phyloP scores from a whole-genome alignment of 2,113 vertebrate genomes.

The Gymnogyps californianus region DNA sequence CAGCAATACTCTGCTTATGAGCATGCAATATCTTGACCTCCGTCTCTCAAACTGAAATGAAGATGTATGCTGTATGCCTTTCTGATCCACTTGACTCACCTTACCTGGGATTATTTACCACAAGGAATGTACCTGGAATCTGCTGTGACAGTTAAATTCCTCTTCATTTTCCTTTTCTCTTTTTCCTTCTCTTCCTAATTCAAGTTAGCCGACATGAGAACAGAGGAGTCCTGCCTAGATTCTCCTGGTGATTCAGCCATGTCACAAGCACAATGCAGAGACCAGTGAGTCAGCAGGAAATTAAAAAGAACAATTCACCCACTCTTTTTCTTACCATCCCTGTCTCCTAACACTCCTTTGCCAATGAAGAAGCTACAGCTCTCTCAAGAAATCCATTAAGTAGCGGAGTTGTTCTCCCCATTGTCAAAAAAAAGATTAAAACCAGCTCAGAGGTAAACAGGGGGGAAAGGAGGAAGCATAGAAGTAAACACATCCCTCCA shows the following conservation, averaged over 20 bases:
- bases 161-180: not conserved
- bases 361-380: not conserved
- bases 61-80: not conserved
- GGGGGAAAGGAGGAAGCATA: not conserved
- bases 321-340: not conserved
- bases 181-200: not conserved
- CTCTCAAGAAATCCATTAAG: not conserved
- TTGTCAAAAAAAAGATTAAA: not conserved
- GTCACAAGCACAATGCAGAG: not conserved
- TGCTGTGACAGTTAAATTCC: not conserved
- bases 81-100: not conserved
- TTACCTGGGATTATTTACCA: not conserved
- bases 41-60: not conserved
- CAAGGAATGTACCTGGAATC: not conserved
- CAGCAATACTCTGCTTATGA: conserved; percentile 34
- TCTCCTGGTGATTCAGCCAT: not conserved
- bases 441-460: not conserved
- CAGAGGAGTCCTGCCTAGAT: not conserved
- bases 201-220: not conserved
- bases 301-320: not conserved
- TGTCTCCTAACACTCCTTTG: not conserved
- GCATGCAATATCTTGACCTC: not conserved
- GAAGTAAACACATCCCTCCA: not conserved
- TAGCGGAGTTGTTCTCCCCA: not conserved
- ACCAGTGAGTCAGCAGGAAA: not conserved